Evolutionary conservation across 2,888 invertebrate species (phyloP).

Genomic region (Cantharis lateralis): DNA sequence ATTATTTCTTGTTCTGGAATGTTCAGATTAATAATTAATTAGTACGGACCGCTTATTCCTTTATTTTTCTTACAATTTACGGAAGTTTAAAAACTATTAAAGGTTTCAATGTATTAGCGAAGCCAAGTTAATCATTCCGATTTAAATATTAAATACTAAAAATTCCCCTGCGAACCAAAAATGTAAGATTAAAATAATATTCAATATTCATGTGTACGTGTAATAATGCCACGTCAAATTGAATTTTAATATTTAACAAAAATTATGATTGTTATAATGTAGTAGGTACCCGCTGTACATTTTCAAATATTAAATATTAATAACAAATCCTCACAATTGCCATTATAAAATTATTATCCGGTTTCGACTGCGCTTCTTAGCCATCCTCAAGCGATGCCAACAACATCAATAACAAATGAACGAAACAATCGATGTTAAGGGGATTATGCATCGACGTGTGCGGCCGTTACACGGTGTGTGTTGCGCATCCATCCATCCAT

Average conservation of each 20-base stretch:
- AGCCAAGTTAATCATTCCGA: neutral
- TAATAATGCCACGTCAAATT: constrained; percentile 17
- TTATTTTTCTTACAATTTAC: neutral
- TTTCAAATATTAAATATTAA: neutral
- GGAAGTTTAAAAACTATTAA: neutral
- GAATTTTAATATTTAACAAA: constrained; percentile 24
- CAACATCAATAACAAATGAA: neutral
- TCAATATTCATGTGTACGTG: constrained; percentile 5
- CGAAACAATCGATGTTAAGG: neutral
- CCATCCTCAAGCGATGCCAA: neutral
- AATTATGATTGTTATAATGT: constrained; percentile 1
- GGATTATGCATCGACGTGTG: neutral
- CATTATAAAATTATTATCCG: no score
- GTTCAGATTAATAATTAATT: constrained; percentile 13
- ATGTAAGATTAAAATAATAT: constrained; percentile 9
- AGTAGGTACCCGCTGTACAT: neutral
- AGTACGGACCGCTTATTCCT: neutral
- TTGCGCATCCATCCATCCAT: no score
- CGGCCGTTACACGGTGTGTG: neutral
- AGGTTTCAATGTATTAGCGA: neutral
- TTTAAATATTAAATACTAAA: neutral
- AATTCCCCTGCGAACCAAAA: neutral
- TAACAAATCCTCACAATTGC: neutral
- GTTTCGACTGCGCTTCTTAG: neutral
- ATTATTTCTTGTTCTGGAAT: constrained; percentile 14